Conservation (phyloP, 1,140 invertebrate genomes). For the Elysia chlorotica region DNA sequence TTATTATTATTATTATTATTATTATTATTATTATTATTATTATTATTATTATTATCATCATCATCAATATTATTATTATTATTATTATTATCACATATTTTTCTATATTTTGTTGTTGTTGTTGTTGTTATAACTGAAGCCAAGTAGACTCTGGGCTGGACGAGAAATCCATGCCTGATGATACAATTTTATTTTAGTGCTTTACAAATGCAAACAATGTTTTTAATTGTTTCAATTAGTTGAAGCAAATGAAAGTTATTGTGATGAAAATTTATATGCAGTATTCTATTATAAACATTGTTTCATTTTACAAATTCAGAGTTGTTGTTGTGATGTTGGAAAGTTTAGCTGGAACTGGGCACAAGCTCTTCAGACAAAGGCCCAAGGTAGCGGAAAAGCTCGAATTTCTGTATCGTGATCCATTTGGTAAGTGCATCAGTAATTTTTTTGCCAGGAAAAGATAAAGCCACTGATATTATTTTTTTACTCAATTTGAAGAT, state of each 20-base stretch:
- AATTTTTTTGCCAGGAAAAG: too few relatives aligned
- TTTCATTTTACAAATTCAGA: slow-evolving; percentile 24
- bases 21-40: too few relatives aligned
- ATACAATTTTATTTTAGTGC: neutral
- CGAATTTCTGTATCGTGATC: slow-evolving; percentile 77
- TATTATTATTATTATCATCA: too few relatives aligned
- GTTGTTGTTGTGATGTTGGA: slow-evolving; percentile 75
- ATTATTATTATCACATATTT: too few relatives aligned
- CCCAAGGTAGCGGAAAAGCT: slow-evolving; percentile 79
- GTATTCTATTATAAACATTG: neutral
- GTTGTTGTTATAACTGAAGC: neutral
- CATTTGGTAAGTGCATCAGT: slow-evolving; percentile 74
- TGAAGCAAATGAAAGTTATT: neutral
- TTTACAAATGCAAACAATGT: neutral
- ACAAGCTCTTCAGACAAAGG: slow-evolving; percentile 70
- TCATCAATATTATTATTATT: too few relatives aligned
- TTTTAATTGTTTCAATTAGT: neutral
- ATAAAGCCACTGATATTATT: neutral
- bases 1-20: too few relatives aligned
- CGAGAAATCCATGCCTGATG: neutral
- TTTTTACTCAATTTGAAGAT: neutral
- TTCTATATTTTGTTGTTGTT: too few relatives aligned
- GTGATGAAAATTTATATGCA: neutral
- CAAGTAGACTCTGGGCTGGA: slow-evolving; percentile 2
- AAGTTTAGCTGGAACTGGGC: slow-evolving; percentile 75